Evolutionary conservation across 2,797 vertebrate genomes (phyloP).

Genomic region (Characodon lateralis): DNA sequence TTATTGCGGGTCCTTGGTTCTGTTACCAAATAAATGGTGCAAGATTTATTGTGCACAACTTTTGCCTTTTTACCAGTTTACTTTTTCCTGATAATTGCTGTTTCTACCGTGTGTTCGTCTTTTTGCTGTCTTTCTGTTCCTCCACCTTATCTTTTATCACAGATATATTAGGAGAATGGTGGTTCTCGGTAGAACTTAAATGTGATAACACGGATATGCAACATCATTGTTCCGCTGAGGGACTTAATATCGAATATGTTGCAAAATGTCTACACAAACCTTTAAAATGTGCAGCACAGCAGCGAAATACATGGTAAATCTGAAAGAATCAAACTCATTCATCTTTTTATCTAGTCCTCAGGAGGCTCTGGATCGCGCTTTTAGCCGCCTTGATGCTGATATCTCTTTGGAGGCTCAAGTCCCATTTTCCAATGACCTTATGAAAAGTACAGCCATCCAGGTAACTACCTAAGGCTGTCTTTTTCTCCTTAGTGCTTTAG

Average conservation of each 20-base stretch:
- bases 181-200: background rate
- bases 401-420: conserved; percentile 94
- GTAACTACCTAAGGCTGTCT: conserved; percentile 54
- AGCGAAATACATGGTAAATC: background rate
- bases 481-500: background rate
- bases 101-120: background rate
- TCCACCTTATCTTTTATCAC: background rate
- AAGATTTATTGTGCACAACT: background rate
- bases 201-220: background rate
- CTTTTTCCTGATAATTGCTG: background rate
- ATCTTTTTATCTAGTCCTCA: conserved; percentile 62
- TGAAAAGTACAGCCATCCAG: conserved; percentile 89
- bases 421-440: conserved; percentile 84
- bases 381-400: conserved; percentile 90
- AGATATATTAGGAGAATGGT: background rate
- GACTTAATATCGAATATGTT: background rate
- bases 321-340: background rate
- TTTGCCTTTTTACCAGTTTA: background rate
- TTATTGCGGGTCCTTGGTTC: background rate
- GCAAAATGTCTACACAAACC: background rate
- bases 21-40: background rate
- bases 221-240: background rate
- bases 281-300: background rate
- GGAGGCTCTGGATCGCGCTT: conserved; percentile 88
- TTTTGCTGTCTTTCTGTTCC: background rate